Conservation (phyloP, 2,113 vertebrate species). For the Erinaceus europaeus region DNA sequence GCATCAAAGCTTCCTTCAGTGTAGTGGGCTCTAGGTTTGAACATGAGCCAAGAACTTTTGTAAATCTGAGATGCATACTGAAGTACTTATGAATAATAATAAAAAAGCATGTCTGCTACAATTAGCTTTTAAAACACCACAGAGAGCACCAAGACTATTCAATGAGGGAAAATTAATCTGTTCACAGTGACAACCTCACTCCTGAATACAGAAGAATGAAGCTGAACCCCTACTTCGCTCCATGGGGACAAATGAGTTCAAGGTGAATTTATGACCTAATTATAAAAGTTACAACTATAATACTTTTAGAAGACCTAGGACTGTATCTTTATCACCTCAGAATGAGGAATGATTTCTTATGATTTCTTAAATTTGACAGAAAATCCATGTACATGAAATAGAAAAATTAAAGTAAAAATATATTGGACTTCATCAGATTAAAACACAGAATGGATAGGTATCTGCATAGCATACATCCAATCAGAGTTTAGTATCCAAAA, state of each 20-base stretch:
- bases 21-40: no score
- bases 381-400: not conserved
- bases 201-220: not conserved
- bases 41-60: not conserved
- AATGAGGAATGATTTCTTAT: not conserved
- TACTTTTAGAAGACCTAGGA: not conserved
- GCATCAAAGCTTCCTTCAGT: no score
- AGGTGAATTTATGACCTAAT: not conserved
- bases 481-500: not conserved
- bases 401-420: conserved; percentile 3
- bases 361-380: not conserved
- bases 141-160: not conserved
- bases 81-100: not conserved
- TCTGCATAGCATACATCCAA: not conserved
- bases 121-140: not conserved
- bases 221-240: not conserved
- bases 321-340: not conserved
- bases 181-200: not conserved
- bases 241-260: not conserved
- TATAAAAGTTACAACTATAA: not conserved
- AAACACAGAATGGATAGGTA: not conserved
- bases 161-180: not conserved
- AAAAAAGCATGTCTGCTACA: not conserved
- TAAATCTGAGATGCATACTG: not conserved
- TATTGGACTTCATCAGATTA: not conserved